phyloP scores from a whole-genome alignment of 2,797 vertebrate species.

The Galaxias olidus region DNA sequence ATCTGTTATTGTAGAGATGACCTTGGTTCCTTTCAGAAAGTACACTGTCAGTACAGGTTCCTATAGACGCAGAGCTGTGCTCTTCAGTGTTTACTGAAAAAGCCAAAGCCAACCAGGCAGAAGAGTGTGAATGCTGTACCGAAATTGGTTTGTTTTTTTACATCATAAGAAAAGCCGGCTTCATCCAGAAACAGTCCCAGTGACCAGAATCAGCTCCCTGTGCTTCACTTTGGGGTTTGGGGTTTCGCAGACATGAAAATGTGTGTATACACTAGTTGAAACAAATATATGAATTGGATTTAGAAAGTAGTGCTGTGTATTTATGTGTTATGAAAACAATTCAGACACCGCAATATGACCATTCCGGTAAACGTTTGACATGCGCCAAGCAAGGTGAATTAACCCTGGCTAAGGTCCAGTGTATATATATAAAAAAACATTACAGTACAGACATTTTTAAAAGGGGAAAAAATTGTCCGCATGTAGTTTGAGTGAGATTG shows the following conservation, averaged over 20 bases:
- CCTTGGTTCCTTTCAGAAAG: slow-evolving; percentile 64
- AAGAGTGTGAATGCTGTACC: slow-evolving; percentile 54
- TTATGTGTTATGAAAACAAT: slow-evolving; percentile 53
- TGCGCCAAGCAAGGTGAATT: slow-evolving; percentile 55
- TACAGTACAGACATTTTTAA: slow-evolving; percentile 58
- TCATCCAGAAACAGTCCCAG: slow-evolving; percentile 44
- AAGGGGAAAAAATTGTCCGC: slow-evolving; percentile 43
- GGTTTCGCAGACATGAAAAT: slow-evolving; percentile 61
- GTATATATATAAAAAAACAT: too few species aligned
- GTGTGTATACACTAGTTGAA: slow-evolving; percentile 57
- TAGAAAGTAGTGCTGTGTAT: slow-evolving; percentile 47
- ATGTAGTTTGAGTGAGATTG: slow-evolving; percentile 61
- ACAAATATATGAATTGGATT: slow-evolving; percentile 61
- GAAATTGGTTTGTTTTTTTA: slow-evolving; percentile 67
- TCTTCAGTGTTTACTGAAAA: slow-evolving; percentile 57
- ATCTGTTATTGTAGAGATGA: slow-evolving; percentile 60
- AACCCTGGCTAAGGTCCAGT: slow-evolving; percentile 44
- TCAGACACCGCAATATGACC: slow-evolving; percentile 52
- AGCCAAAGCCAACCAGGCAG: slow-evolving; percentile 68
- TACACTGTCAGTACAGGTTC: slow-evolving; percentile 58
- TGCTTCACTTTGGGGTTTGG: slow-evolving; percentile 46
- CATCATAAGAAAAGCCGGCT: slow-evolving; percentile 59
- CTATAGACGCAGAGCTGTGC: slow-evolving; percentile 47
- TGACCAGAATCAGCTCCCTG: slow-evolving; percentile 41
- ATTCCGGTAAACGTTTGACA: slow-evolving; percentile 55